Evolutionary conservation across 2,888 invertebrate genomes (phyloP), one percentile per base, ranked within the genome.

Genomic region (Alcis repandata): DNA sequence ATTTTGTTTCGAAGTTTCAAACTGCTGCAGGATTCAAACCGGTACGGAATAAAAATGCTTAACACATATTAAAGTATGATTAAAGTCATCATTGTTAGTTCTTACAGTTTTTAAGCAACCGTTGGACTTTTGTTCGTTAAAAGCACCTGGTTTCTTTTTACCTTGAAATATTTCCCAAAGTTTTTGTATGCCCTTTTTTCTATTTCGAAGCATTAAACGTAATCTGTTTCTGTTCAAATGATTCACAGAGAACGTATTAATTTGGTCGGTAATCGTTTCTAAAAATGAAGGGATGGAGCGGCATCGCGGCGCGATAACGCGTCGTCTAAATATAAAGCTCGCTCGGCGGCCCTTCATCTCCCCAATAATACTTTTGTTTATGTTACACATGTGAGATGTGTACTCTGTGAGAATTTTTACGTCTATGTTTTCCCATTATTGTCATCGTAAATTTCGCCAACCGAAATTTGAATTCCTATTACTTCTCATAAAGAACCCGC

Each of bases 281-380:
- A 83, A 85, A 88, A 86, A 82, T 78, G 82, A 80, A 84, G 84
- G 84, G 82, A 83, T 83, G 80, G 79, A 79, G 82, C 80, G 75
- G 75, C 78, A 80, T 83, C 80, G 79, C 83, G 82, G 83, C 80
- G 79, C 84, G 83, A 86, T 85, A 86, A 83, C 84, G 81, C 74
- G 72, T 51, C 33, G 72, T 76, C 83, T 89, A 88, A 87, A 88
- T 82, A 88, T 88, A 89, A 76, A 69, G 54, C 59, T 68, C 72
- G 79, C 77, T 76, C 80, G 72, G 68, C 77, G 84, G 86, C 89
- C 89, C 88, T 88, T 85, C 85, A 76, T 77, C 79, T 79, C 68
- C 70, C 63, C 66, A 79, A 83, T 84, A 85, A 86, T 87, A 86
- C 82, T 75, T 85, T 85, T 88, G 86, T 89, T 87, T 88, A 86